Base-by-base conservation (phyloP, 1,140 invertebrate genomes). In the Mamestra configurata region DNA sequence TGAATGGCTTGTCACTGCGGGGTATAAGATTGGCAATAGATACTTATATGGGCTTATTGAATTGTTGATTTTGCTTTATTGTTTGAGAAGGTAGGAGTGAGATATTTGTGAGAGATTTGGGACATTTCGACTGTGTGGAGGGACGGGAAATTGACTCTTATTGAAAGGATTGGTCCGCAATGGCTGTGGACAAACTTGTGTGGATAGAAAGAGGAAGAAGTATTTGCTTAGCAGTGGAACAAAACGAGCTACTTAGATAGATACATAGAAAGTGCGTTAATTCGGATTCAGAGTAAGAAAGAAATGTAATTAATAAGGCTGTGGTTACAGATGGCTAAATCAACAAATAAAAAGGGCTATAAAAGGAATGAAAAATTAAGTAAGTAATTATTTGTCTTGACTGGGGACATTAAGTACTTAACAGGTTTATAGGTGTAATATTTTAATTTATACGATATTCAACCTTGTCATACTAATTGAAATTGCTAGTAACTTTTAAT, bases 391-490 rank as follows among this genome's bases (percentile, higher is more conserved):
- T 37, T 35, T 37, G 59, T 64, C 6, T 18, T 64, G 8, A 15
- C n/a, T 3, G 6, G 46, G n/a, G 0, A 11, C 27, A 55, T 24
- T 15, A 37, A n/a, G n/a, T 13, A 37, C 55, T 4, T 43, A 73
- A 73, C 53, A 59, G 20, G 71, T 57, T 73, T 35, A 18, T 35
- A 35, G n/a, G 15, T 64, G 43, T 64, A 20, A 66, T 3, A 66
- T 40, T 20, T 66, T n/a, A 70, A 49, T 70, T 7, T 49, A 49
- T 70, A 51, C 46, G 10, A 24, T 24, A 77, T 46, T 10, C 73
- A 66, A 77, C 75, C 61, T 77, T 68, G 75, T 77, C 18, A 68
- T 66, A 77, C 49, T 55, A 53, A 68, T 53, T 76, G 57, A 46
- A 24, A 55, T 55, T 15, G 43, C 43, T 55, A 13, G 18, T 77